These are phyloP conservation scores for Phainopepla nitens DNA, from an alignment of 2,113 vertebrate genomes.

Conservation along the genomic window DNA sequence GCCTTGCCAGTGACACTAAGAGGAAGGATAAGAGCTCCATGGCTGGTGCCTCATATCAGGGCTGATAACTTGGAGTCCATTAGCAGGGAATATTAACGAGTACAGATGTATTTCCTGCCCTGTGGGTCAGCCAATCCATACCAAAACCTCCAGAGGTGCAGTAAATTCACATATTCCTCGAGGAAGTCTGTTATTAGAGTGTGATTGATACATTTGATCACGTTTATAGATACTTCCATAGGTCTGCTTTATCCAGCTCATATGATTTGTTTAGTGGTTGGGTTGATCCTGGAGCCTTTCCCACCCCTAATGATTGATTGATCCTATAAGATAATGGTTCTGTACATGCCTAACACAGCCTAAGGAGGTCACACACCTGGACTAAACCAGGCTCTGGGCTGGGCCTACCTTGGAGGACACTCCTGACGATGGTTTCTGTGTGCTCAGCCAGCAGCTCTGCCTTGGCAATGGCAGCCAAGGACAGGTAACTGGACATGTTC, in stretches of 20 bases:
- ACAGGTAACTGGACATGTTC: slow-evolving; percentile 94
- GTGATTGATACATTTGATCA: neutral
- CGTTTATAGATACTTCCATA: neutral
- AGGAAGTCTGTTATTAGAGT: neutral
- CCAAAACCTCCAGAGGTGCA: neutral
- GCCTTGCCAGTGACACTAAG: neutral
- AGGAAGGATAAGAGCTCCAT: neutral
- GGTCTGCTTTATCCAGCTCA: neutral
- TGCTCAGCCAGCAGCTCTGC: slow-evolving; percentile 88
- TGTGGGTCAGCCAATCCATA: neutral
- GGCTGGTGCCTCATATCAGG: neutral
- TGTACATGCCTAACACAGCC: accelerated
- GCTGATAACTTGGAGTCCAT: slow-evolving; percentile 1
- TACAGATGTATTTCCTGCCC: neutral
- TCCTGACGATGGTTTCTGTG: slow-evolving; percentile 82
- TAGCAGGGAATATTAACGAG: neutral
- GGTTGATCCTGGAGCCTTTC: neutral
- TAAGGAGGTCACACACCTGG: accelerated
- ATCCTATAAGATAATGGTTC: neutral
- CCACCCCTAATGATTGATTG: neutral
- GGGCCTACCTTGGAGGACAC: slow-evolving; percentile 88
- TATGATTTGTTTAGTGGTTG: accelerated
- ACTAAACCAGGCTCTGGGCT: accelerated
- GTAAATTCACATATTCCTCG: neutral
- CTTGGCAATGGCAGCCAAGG: slow-evolving; percentile 86